Evolutionary conservation across 2,888 invertebrate species (phyloP), one percentile per base, ranked within the genome.

Genomic region (Seira sanloemensis): DNA sequence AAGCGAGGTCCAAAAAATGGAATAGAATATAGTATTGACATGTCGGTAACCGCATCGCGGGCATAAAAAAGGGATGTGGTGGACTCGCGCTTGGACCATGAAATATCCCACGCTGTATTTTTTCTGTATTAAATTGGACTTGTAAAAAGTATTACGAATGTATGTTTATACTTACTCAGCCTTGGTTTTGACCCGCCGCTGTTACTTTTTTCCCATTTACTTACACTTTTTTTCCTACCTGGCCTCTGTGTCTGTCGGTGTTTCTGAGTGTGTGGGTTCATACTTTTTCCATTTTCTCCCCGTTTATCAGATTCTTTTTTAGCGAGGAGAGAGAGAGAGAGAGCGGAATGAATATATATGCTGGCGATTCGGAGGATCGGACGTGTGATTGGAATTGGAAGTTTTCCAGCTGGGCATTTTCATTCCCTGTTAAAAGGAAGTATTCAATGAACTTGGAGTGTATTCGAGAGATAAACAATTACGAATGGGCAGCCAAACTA

Each of bases 21-120:
- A 62, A 62, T 62, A 62, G 7, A 62, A 62, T 62, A n/a, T 62
- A 62, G 67, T 27, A 78, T 76, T 69, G 77, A 69, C 62, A 79
- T 67, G 65, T 24, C n/a, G 26, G 24, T 72, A 72, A 72, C 72
- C 72, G 25, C 72, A 72, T 54, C 50, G 50, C 16, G 50, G 50
- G 50, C n/a, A 50, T 7, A 62, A 62, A 62, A 62, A 21, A 62
- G 62, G 62, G 62, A 62, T 62, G 62, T 62, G 62, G 62, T 62
- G 23, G 21, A n/a, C 19, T 62, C 62, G 62, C 23, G 62, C 23
- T 9, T n/a, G 62, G 62, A 62, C 62, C 62, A 62, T 58, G 58
- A 58, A 58, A 58, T 58, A 58, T 18, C 16, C 21, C 7, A n/a
- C 16, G 2, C 23, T 62, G 19, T 58, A 12, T 37, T 9, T 37